phyloP scores from a whole-genome alignment of 2,888 invertebrate species.

The Bombylius discolor region DNA sequence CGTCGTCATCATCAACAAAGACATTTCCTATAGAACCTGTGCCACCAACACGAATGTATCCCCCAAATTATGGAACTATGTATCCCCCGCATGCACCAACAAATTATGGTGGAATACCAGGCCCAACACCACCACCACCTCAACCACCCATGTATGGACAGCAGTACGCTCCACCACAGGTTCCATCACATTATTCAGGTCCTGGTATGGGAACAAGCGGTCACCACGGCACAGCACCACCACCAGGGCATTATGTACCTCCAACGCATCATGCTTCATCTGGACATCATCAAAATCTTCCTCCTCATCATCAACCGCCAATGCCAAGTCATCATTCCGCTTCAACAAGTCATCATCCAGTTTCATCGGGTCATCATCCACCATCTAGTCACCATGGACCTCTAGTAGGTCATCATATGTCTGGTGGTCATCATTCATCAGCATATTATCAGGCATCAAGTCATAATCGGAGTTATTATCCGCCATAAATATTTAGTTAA shows the following conservation, averaged over 20 bases:
- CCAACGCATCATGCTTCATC: not conserved
- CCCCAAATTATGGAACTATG: conserved; percentile 38
- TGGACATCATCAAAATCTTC: conserved; percentile 13
- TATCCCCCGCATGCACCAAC: conserved; percentile 28
- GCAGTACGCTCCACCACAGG: conserved; percentile 38
- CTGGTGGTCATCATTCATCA: not conserved
- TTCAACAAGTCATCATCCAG: conserved; percentile 2
- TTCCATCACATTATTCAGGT: not conserved
- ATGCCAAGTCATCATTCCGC: not conserved
- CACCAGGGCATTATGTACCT: not conserved
- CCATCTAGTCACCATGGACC: conserved; percentile 5
- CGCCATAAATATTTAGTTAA: conserved; percentile 2
- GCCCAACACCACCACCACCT: conserved; percentile 22
- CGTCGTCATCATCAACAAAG: conserved; percentile 11
- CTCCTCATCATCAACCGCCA: conserved; percentile 29
- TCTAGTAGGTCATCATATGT: conserved; percentile 1
- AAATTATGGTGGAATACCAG: conserved; percentile 15
- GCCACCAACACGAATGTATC: conserved; percentile 24
- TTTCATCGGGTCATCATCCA: conserved; percentile 6
- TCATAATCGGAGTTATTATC: conserved; percentile 16
- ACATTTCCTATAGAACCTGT: conserved; percentile 14
- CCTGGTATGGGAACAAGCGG: not conserved
- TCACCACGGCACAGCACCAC: not conserved
- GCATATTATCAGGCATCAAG: conserved; percentile 3
- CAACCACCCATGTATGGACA: conserved; percentile 30